Evolutionary conservation across 2,797 vertebrate species (phyloP).

Genomic region (Gymnoscopelus braueri): DNA sequence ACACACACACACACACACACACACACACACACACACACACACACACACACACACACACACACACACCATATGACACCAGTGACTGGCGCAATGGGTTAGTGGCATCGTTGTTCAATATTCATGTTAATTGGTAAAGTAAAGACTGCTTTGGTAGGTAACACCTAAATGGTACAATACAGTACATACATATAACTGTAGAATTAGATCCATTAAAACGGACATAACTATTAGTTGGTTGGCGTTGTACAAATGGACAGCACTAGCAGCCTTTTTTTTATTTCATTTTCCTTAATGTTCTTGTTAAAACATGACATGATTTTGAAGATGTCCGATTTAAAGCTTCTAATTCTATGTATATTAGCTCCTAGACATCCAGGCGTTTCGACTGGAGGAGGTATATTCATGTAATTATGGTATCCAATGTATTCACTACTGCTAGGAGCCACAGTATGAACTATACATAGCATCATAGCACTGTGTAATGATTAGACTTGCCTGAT

Average conservation of each 20-base stretch:
- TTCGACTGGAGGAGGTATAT: constrained; percentile 77
- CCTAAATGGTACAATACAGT: constrained; percentile 55
- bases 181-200: constrained; percentile 64
- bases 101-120: constrained; percentile 76
- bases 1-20: background rate
- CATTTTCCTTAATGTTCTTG: constrained; percentile 48
- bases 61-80: constrained; percentile 54
- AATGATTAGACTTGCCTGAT: constrained; percentile 82
- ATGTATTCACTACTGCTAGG: constrained; percentile 82
- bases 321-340: constrained; percentile 74
- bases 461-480: constrained; percentile 84
- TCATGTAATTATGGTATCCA: constrained; percentile 83
- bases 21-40: background rate
- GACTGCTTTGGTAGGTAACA: constrained; percentile 73
- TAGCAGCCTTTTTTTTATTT: constrained; percentile 30
- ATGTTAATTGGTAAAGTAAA: constrained; percentile 74
- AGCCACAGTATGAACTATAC: constrained; percentile 79
- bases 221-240: constrained; percentile 57
- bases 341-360: constrained; percentile 73
- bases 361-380: constrained; percentile 70
- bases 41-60: background rate
- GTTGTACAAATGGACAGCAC: constrained; percentile 57
- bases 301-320: constrained; percentile 43
- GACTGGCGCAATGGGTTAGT: constrained; percentile 73
- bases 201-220: constrained; percentile 73